Evolutionary conservation across 2,797 vertebrate genomes (phyloP).

Genomic region (Botia kubotai): DNA sequence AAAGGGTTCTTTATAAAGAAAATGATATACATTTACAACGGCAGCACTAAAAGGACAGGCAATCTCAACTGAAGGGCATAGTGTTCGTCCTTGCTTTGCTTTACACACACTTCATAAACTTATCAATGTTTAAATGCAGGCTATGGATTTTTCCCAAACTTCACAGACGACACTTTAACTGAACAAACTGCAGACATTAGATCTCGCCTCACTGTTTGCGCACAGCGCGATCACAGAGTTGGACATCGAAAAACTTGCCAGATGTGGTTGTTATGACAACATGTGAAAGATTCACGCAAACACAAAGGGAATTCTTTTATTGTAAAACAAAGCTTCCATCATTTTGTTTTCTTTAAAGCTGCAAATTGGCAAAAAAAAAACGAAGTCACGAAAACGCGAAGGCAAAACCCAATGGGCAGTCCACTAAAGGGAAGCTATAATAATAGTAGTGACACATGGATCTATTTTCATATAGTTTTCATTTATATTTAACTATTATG

Average conservation of each 20-base stretch:
- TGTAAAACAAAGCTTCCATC: constrained; percentile 17
- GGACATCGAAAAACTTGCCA: constrained; percentile 33
- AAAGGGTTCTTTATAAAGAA: neutral
- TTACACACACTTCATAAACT: neutral
- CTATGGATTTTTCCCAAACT: neutral
- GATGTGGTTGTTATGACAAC: constrained; percentile 46
- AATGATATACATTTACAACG: neutral
- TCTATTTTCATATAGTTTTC: constrained; percentile 29
- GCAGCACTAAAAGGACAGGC: neutral
- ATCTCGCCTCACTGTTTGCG: constrained; percentile 1
- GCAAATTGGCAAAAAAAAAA: neutral
- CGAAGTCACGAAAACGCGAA: neutral
- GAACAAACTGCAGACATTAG: constrained; percentile 36
- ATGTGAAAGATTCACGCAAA: constrained; percentile 31
- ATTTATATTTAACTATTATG: constrained; percentile 48
- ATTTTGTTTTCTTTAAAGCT: constrained; percentile 4
- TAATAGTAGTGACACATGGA: constrained; percentile 5
- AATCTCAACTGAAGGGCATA: constrained; percentile 2
- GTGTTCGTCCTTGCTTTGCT: neutral
- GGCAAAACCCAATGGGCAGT: neutral
- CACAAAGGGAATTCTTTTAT: constrained; percentile 20
- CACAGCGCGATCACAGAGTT: neutral
- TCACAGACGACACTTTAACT: neutral
- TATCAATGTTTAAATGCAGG: neutral
- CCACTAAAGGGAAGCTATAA: neutral